A percentile compares a stretch with the other conserved stretches of the same genome.
These are phyloP conservation scores for Calyptommatus sinebrachiatus DNA, from an alignment of 2,113 vertebrate genomes.

Conservation along the genomic window DNA sequence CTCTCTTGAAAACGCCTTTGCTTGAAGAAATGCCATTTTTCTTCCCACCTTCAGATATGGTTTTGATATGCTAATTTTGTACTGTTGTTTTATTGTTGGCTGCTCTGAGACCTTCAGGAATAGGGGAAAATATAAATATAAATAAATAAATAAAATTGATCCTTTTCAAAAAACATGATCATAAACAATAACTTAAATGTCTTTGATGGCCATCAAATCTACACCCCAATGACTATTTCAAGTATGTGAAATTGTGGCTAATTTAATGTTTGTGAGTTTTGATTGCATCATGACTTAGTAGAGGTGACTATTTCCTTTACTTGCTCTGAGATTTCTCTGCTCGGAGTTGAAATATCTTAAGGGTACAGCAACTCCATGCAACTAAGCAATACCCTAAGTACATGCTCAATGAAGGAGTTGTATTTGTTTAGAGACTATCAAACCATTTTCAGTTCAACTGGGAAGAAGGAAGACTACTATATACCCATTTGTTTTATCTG, in stretches of 20 bases:
- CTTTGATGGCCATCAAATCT: background rate
- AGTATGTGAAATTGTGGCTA: conserved; percentile 9
- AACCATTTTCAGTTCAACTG: conserved; percentile 33
- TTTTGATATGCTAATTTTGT: no score
- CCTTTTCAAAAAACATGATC: background rate
- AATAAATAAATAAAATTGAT: no score
- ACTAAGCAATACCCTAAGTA: conserved; percentile 38
- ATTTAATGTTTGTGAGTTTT: conserved; percentile 6
- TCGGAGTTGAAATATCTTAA: background rate
- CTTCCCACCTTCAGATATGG: no score
- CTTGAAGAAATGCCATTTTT: no score
- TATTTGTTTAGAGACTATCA: conserved; percentile 29
- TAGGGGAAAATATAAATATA: no score
- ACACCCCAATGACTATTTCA: background rate
- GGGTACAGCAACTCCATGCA: conserved; percentile 8
- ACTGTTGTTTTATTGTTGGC: no score
- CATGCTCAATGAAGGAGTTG: conserved; percentile 2
- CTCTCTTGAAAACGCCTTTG: no score
- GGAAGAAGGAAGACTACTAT: conserved; percentile 7
- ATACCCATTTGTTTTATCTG: conserved; percentile 3
- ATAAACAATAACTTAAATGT: background rate
- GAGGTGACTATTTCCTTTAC: conserved; percentile 1
- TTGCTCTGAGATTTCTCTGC: background rate
- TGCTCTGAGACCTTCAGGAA: no score
- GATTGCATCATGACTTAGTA: background rate